These are phyloP conservation scores for Megathymus violae DNA, from an alignment of 1,140 invertebrate genomes.

Conservation along the genomic window DNA sequence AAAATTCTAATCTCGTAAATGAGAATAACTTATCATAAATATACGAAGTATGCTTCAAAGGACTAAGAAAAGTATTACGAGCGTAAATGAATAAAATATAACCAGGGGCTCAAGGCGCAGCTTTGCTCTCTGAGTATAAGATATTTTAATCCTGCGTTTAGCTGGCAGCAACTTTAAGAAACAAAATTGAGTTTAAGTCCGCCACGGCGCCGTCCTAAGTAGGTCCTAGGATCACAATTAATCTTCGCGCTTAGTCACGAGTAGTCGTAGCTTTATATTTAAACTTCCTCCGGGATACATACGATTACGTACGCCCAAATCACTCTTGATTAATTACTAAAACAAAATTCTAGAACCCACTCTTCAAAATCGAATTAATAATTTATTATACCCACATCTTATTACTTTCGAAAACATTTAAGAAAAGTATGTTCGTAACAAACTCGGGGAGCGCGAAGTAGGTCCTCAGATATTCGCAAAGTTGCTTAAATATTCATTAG, in stretches of 20 bases:
- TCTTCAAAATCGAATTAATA: constrained; percentile 7
- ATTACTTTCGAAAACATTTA: constrained; percentile 18
- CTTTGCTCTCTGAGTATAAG: constrained; percentile 9
- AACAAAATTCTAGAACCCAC: constrained; percentile 7
- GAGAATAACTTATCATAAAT: not conserved
- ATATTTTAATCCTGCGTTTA: constrained; percentile 60
- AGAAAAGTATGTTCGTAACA: constrained; percentile 14
- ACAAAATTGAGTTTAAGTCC: constrained; percentile 67
- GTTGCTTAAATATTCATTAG: constrained; percentile 25
- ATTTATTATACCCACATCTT: constrained; percentile 9
- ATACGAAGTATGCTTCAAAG: not conserved
- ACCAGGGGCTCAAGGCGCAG: not conserved
- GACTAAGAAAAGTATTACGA: not conserved
- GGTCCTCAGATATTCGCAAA: constrained; percentile 20
- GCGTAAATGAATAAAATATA: constrained; percentile 1
- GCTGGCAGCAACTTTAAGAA: constrained; percentile 60
- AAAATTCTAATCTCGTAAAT: too few relatives aligned
- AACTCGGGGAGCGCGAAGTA: constrained; percentile 8
- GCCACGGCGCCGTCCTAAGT: constrained; percentile 37
- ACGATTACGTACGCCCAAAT: constrained; percentile 24
- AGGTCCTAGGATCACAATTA: constrained; percentile 63
- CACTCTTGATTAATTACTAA: constrained; percentile 30
- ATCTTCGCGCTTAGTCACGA: constrained; percentile 52
- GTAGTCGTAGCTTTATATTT: constrained; percentile 32
- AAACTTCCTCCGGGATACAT: constrained; percentile 41